A percentile compares a stretch with the other conserved stretches of the same genome.
Conservation (phyloP, 2,797 vertebrate species). For the Heteromormyrus szaboi region DNA sequence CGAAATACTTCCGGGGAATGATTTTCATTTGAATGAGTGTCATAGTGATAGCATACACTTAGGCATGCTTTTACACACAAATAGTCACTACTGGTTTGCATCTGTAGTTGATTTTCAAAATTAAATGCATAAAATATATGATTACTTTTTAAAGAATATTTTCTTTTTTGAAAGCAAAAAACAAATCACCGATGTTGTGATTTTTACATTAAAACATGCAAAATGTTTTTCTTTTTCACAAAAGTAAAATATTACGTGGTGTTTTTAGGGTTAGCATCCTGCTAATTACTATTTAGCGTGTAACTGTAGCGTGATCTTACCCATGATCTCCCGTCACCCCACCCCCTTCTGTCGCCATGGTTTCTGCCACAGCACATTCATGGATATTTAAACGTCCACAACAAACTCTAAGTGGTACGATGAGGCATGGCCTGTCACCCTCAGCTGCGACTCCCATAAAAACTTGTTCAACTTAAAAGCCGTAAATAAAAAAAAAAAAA, state of each 20-base stretch:
- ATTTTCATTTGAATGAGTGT: slow-evolving; percentile 15
- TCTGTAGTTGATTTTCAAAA: not conserved
- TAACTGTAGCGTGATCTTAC: not conserved
- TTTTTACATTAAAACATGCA: not conserved
- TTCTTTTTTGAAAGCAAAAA: not conserved
- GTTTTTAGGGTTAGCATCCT: not conserved
- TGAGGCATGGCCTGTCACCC: not conserved
- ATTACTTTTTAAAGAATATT: not conserved
- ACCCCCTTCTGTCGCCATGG: slow-evolving; percentile 9
- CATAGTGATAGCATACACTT: not conserved
- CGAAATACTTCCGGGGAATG: not conserved
- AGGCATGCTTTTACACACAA: not conserved
- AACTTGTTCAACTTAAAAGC: not conserved
- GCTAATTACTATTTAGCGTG: not conserved
- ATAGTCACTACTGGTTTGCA: not conserved
- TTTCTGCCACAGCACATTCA: slow-evolving; percentile 17
- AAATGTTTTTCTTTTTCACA: not conserved
- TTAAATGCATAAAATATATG: not conserved
- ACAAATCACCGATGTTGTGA: not conserved
- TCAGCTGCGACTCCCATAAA: not conserved
- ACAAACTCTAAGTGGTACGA: slow-evolving; percentile 8
- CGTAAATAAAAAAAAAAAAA: not conserved
- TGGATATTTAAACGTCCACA: slow-evolving; percentile 7
- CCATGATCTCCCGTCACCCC: not conserved
- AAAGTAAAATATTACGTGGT: not conserved